A percentile compares a stretch with the other conserved stretches of the same genome.
Evolutionary conservation across 2,888 invertebrate genomes (phyloP).

Genomic region (Dolomedes plantarius): DNA sequence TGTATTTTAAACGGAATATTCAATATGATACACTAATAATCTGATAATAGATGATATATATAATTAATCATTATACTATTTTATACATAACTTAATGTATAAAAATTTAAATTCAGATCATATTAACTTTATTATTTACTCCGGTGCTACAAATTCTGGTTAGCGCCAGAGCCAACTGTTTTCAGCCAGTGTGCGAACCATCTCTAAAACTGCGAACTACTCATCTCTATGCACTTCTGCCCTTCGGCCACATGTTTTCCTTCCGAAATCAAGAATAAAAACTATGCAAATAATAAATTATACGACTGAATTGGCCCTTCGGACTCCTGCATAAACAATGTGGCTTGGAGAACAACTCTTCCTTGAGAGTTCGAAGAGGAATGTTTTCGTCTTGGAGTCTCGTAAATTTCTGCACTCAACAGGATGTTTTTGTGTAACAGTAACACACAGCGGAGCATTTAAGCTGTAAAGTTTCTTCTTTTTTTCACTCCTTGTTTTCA

Average conservation of each 20-base stretch:
- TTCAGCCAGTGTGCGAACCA: no score
- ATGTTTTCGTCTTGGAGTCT: background rate
- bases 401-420: background rate
- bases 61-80: no score
- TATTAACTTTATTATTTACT: no score
- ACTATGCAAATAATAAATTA: background rate
- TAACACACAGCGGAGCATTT: background rate
- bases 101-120: no score
- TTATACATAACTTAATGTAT: no score
- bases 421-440: background rate
- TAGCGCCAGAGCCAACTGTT: no score
- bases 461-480: background rate
- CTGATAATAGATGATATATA: no score
- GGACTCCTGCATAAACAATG: background rate
- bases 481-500: no score
- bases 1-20: no score
- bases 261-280: background rate
- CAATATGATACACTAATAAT: no score
- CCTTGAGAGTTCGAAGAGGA: background rate
- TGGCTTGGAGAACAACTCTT: background rate
- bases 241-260: background rate
- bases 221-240: no score
- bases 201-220: background rate
- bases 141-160: no score
- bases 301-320: background rate